These are phyloP conservation scores for Euura saliciscinereae DNA, from an alignment of 1,140 invertebrate genomes.

Conservation along the genomic window DNA sequence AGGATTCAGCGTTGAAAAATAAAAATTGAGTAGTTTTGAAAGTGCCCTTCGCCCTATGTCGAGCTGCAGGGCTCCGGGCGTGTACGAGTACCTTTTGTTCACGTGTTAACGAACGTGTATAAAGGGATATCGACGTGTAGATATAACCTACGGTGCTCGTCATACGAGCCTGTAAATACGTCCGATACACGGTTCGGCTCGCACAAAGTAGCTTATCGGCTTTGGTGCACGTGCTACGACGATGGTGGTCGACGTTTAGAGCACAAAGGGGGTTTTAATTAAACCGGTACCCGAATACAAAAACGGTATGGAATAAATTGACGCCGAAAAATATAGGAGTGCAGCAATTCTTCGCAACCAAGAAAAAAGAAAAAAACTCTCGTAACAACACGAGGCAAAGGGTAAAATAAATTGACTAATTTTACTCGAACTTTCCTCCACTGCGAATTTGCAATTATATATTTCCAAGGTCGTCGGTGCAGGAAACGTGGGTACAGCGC, in stretches of 20 bases:
- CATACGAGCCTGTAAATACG: not conserved
- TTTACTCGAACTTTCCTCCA: too few relatives aligned
- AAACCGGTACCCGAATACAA: not conserved
- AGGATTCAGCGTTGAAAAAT: too few relatives aligned
- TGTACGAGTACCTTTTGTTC: not conserved
- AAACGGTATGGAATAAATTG: not conserved
- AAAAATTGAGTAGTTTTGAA: too few relatives aligned
- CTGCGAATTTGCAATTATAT: too few relatives aligned
- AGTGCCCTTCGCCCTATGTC: too few relatives aligned
- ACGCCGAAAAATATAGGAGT: not conserved
- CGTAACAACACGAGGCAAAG: too few relatives aligned
- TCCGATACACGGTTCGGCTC: not conserved
- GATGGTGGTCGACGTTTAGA: not conserved
- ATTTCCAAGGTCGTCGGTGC: too few relatives aligned
- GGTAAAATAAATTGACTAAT: too few relatives aligned
- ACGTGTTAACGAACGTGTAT: not conserved
- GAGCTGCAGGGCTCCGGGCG: too few relatives aligned
- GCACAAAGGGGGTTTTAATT: constrained; percentile 5
- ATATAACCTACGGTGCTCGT: not conserved
- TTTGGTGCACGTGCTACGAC: not conserved
- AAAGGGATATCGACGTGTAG: too few relatives aligned
- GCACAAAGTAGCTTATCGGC: constrained; percentile 6
- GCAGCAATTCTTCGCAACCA: not conserved
- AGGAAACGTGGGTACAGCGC: too few relatives aligned
- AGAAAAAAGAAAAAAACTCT: not conserved